Evolutionary conservation across 92 coral and sea anemone species (phyloP), one percentile per base, ranked within the genome.

Genomic region (Epizoanthus ramosus): DNA sequence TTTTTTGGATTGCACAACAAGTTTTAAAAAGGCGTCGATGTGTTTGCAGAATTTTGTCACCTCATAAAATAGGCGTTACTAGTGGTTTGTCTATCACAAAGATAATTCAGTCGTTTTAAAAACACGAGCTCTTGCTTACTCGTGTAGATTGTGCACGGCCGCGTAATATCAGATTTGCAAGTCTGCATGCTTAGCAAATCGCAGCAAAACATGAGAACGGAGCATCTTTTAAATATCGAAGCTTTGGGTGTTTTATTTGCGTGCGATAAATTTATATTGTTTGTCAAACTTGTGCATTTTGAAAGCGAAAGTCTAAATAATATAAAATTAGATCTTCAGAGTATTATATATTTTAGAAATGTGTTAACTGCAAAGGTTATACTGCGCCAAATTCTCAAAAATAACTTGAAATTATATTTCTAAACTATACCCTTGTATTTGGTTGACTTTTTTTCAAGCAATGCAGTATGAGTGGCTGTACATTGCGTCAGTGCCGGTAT

Each of bases 41-140:
- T 33, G 10, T 59, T 61, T 59, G 41, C 71, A 69, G 15, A 16
- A 5, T 77, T 23, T 77, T 77, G 37, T 41, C 82, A 77, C 82
- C 82, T 60, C 41, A n/a, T 41, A 59, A 69, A 61, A 61, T 37
- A 19, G 19, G 68, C 18, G 31, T 37, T 31, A 57, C 12, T 28
- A 22, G 39, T 70, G 71, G 70, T 39, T 73, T 17, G 23, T 3
- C 8, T 15, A 67, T 1, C 13, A 35, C 52, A 61, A 77, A 60
- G 41, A 77, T 15, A 61, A 60, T 8, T 37, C 43, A 37, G 43
- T 37, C 43, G 6, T 37, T 37, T 37, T 39, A 25, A 8, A 59
- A 7, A 35, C 41, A 37, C 57, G 52, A 61, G 57, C 8, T 33
- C 17, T 0, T 63, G 54, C 54, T 47, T 47, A 4, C 15, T 2